Evolutionary conservation across 2,888 invertebrate genomes (phyloP), one percentile per base, ranked within the genome.

Genomic region (Drosophila planitibia): DNA sequence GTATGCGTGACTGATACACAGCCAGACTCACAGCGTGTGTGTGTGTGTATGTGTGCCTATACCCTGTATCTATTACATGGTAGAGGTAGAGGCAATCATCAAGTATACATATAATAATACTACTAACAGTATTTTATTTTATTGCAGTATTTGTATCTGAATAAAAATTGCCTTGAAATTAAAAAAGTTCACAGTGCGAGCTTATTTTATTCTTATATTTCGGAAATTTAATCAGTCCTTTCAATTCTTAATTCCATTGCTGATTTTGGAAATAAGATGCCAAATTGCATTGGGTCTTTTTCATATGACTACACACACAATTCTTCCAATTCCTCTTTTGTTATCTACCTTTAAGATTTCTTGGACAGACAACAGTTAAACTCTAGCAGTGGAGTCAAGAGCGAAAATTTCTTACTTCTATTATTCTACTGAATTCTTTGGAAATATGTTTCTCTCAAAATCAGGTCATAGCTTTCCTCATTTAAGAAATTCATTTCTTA

Each of bases 1-100:
- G 91, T 89, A 91, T 91, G 91, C 86, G 80, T 79, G 80, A 57
- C 85, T 70, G 74, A 61, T 67, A 76, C 70, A 68, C 57, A 30
- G 41, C 16, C 52, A 57, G 16, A 22, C 39, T 47, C 16, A 4
- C 16, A 25, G 61, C 22, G 58, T 53, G 69, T 54, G 28, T 49
- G 62, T 69, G 51, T 32, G 49, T 28, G 55, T 59, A 35, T 30
- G 70, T 47, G 61, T 47, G 19, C 30, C 2, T 30, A 32, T 52
- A 52, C 52, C 52, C 52, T 30, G n/a, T 12, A 32, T n/a, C 5
- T n/a, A 32, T 30, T n/a, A 30, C 10, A 30, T 32, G 51, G 22
- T 22, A 22, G 22, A 47, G 47, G 25, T 47, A 2, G 16, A 7
- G 14, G 16, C 16, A 4, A 16, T 14, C 16, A 25, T 25, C 16